phyloP scores from a whole-genome alignment of 2,113 vertebrate genomes.

The Varanus salvator region DNA sequence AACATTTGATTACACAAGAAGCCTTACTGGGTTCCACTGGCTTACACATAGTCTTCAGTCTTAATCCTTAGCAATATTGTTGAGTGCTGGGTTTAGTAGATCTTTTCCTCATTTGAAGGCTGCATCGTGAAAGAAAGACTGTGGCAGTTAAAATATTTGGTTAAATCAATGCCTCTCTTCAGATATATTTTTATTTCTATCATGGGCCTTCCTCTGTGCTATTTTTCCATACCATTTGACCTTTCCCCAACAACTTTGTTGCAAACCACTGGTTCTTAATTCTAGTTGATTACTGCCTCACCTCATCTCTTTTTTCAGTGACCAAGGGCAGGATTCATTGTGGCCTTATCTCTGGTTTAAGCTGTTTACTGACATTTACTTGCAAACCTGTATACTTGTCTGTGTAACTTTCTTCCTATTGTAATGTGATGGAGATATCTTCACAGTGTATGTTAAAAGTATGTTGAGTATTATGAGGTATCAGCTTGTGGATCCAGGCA shows the following conservation, averaged over 20 bases:
- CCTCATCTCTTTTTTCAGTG: conserved; percentile 67
- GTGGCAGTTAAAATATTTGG: conserved; percentile 44
- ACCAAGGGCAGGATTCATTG: conserved; percentile 80
- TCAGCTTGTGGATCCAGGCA: conserved; percentile 61
- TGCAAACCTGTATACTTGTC: conserved; percentile 68
- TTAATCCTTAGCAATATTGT: conserved; percentile 21
- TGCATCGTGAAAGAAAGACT: conserved; percentile 55
- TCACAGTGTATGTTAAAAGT: conserved; percentile 57
- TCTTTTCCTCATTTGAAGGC: conserved; percentile 28
- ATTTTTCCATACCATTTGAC: background rate
- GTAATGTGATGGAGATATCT: conserved; percentile 53
- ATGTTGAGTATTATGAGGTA: conserved; percentile 46
- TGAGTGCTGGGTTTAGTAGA: conserved; percentile 15
- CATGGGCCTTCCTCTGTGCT: conserved; percentile 55
- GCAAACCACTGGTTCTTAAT: conserved; percentile 48
- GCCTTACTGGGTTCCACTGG: conserved; percentile 52
- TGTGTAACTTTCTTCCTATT: conserved; percentile 48
- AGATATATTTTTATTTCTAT: conserved; percentile 52
- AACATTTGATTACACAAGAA: conserved; percentile 37
- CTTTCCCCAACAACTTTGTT: conserved; percentile 32
- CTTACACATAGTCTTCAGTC: conserved; percentile 35
- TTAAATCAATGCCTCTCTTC: conserved; percentile 53
- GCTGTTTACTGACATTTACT: conserved; percentile 76
- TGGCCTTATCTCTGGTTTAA: conserved; percentile 82
- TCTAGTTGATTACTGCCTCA: conserved; percentile 68